Percentiles rank a stretch among this genome's conserved stretches.
phyloP scores from a whole-genome alignment of 2,888 invertebrate genomes.

The Pollenia labialis region DNA sequence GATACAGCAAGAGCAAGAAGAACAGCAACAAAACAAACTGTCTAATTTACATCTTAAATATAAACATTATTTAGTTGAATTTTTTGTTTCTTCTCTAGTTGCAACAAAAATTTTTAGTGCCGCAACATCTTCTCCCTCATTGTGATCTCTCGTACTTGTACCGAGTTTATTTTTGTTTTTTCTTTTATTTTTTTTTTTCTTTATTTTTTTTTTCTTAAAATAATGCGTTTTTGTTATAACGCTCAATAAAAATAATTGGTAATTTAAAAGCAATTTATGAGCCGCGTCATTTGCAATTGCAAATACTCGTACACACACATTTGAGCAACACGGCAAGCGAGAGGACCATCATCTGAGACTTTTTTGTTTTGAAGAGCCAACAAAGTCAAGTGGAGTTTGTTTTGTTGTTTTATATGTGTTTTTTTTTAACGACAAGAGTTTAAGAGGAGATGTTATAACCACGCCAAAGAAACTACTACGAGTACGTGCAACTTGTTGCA shows the following conservation, averaged over 20 bases:
- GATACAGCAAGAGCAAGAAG: background rate
- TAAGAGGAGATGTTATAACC: slow-evolving; percentile 41
- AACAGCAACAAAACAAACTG: slow-evolving; percentile 35
- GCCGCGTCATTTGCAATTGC: slow-evolving; percentile 68
- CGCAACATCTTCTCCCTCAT: slow-evolving; percentile 36
- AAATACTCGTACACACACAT: slow-evolving; percentile 17
- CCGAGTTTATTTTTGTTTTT: background rate
- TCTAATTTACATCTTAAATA: slow-evolving; percentile 71
- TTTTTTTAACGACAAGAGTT: background rate
- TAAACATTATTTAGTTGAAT: slow-evolving; percentile 64
- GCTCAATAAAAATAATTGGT: slow-evolving; percentile 73
- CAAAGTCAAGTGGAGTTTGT: slow-evolving; percentile 57
- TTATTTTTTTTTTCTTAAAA: slow-evolving; percentile 13
- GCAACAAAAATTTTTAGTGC: slow-evolving; percentile 32
- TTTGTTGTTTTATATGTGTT: slow-evolving; percentile 9
- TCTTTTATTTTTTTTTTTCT: slow-evolving; percentile 19
- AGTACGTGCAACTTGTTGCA: slow-evolving; percentile 67
- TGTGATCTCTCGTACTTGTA: background rate
- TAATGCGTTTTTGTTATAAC: slow-evolving; percentile 67
- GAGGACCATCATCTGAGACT: slow-evolving; percentile 27
- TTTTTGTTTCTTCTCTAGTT: slow-evolving; percentile 21
- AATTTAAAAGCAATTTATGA: slow-evolving; percentile 73
- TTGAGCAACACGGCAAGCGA: background rate
- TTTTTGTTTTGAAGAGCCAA: slow-evolving; percentile 24
- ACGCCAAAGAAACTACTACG: slow-evolving; percentile 37